A percentile compares a stretch with the other conserved stretches of the same genome.
Evolutionary conservation across 2,113 vertebrate genomes (phyloP).

Genomic region (Puffinus mauretanicus): DNA sequence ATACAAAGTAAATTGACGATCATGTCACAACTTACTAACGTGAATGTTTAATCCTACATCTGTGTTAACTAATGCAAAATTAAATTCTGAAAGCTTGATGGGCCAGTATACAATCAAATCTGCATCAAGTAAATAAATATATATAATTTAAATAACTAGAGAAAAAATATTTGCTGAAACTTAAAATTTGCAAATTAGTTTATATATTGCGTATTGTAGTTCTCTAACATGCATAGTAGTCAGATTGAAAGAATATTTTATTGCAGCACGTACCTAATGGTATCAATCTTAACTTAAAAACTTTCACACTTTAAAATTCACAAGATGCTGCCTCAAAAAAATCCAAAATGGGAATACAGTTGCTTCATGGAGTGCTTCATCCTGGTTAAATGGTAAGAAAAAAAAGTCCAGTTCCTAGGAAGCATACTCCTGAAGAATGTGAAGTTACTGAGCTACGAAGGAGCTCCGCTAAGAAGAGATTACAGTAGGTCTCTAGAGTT

Average conservation of each 20-base stretch:
- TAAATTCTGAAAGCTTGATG: neutral
- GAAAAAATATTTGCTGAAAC: neutral
- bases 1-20: neutral
- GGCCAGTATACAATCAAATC: neutral
- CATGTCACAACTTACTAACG: neutral
- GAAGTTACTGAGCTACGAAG: neutral
- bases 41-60: neutral
- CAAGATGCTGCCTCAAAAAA: neutral
- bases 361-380: neutral
- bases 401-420: neutral
- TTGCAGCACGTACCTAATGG: neutral
- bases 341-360: neutral
- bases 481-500: neutral
- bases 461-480: neutral
- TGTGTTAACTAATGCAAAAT: neutral
- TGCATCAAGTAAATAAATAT: neutral
- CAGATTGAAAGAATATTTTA: neutral
- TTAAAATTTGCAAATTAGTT: neutral
- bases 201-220: neutral
- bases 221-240: neutral
- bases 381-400: neutral
- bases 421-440: neutral
- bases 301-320: neutral
- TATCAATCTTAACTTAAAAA: neutral
- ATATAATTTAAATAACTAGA: neutral